Evolutionary conservation across 2,888 invertebrate genomes (phyloP).

Genomic region (Sarcophaga carnaria): DNA sequence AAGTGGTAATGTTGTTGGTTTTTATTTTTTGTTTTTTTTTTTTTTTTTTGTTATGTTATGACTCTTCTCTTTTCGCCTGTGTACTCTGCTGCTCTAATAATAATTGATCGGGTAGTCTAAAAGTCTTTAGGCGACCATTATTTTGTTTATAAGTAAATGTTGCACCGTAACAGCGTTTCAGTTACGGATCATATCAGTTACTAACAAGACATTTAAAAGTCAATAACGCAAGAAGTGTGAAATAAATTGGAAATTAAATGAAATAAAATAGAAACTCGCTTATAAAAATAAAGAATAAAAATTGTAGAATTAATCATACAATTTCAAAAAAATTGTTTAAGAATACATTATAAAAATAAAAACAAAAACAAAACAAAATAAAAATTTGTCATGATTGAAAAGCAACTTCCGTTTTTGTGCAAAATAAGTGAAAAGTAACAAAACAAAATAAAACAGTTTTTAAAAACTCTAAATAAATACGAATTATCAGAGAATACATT

Average conservation of each 20-base stretch:
- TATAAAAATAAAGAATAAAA: background rate
- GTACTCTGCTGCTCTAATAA: constrained; percentile 1
- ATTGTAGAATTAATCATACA: background rate
- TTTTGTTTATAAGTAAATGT: constrained; percentile 62
- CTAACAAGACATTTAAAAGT: constrained; percentile 71
- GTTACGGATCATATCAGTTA: constrained; percentile 73
- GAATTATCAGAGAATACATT: constrained; percentile 12
- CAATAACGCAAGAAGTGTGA: constrained; percentile 17
- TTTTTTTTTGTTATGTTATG: constrained; percentile 34
- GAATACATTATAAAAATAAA: background rate
- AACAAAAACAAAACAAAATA: background rate
- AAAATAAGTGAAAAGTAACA: constrained; percentile 13
- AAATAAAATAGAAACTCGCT: constrained; percentile 10
- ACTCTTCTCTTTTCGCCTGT: background rate
- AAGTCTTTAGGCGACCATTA: constrained; percentile 30
- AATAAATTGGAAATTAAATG: background rate
- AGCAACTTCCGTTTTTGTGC: background rate
- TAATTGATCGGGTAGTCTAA: constrained; percentile 41
- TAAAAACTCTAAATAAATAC: constrained; percentile 7
- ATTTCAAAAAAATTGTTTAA: background rate
- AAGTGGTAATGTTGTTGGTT: constrained; percentile 39
- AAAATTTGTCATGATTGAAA: background rate
- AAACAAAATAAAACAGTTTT: background rate
- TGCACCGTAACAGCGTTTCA: constrained; percentile 70
- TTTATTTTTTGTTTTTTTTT: background rate